Conservation (phyloP, 2,797 vertebrate genomes). For the Poecilia gillii region DNA sequence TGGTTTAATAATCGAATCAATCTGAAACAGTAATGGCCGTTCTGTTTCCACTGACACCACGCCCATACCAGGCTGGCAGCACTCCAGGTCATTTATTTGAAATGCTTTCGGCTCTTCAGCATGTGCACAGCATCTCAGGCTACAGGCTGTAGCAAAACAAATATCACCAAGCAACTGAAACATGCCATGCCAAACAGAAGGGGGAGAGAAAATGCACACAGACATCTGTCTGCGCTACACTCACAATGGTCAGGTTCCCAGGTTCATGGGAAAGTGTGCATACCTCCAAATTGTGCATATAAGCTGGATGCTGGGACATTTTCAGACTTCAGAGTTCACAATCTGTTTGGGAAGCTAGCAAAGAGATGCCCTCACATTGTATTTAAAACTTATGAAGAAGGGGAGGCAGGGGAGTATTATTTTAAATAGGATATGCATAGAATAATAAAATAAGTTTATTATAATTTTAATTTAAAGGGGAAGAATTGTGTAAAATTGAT, state of each 20-base stretch:
- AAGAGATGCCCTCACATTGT: not conserved
- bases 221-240: not conserved
- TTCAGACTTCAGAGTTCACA: not conserved
- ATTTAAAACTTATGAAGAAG: not conserved
- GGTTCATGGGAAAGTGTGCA: not conserved
- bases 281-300: not conserved
- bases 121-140: not conserved
- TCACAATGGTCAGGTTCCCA: not conserved
- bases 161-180: not conserved
- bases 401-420: not conserved
- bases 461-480: not conserved
- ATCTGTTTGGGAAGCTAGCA: not conserved
- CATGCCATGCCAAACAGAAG: not conserved
- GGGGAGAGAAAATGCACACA: not conserved
- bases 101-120: not conserved
- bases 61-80: not conserved
- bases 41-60: not conserved
- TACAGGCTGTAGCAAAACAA: not conserved
- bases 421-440: not conserved
- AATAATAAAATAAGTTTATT: not conserved
- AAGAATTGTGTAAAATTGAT: no score
- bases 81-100: not conserved
- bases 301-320: not conserved
- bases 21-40: not conserved
- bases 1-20: not conserved